Conservation (phyloP, 2,888 invertebrate genomes). For the Asteroscopus sphinx region DNA sequence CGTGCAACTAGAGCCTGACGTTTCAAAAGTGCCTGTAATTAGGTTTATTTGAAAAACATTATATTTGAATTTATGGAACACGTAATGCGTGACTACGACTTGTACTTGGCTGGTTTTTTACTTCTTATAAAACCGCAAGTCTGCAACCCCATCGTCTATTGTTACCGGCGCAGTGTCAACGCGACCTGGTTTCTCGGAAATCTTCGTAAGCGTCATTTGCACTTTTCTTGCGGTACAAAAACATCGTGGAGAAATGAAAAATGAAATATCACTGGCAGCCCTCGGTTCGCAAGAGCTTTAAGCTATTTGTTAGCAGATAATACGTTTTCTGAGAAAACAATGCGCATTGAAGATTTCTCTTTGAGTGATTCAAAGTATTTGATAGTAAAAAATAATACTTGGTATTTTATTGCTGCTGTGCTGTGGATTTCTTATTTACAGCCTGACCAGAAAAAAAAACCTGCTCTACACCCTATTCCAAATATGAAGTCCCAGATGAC, state of each 20-base stretch:
- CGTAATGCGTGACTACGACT: no score
- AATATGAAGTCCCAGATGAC: no score
- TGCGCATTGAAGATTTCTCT: slow-evolving; percentile 28
- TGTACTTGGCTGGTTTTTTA: no score
- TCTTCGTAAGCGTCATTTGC: slow-evolving; percentile 84
- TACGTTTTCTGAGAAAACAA: slow-evolving; percentile 55
- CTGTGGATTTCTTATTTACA: neutral
- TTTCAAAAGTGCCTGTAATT: no score
- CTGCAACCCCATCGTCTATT: slow-evolving; percentile 59
- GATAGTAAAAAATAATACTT: slow-evolving; percentile 10
- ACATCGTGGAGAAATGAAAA: slow-evolving; percentile 80
- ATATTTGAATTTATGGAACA: no score
- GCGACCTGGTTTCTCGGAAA: slow-evolving; percentile 73
- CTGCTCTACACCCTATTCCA: no score
- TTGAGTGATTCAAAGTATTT: slow-evolving; percentile 23
- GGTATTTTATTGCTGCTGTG: slow-evolving; percentile 5
- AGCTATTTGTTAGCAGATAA: slow-evolving; percentile 54
- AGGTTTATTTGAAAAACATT: no score
- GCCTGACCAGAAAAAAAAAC: no score
- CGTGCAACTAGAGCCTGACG: no score
- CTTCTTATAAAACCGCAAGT: slow-evolving; percentile 59
- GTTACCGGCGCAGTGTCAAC: slow-evolving; percentile 64
- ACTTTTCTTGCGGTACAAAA: slow-evolving; percentile 80
- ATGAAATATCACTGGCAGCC: slow-evolving; percentile 82
- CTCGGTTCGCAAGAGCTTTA: slow-evolving; percentile 47